Evolutionary conservation across 1,140 invertebrate species (phyloP).

Genomic region (Harpegnathos saltator): DNA sequence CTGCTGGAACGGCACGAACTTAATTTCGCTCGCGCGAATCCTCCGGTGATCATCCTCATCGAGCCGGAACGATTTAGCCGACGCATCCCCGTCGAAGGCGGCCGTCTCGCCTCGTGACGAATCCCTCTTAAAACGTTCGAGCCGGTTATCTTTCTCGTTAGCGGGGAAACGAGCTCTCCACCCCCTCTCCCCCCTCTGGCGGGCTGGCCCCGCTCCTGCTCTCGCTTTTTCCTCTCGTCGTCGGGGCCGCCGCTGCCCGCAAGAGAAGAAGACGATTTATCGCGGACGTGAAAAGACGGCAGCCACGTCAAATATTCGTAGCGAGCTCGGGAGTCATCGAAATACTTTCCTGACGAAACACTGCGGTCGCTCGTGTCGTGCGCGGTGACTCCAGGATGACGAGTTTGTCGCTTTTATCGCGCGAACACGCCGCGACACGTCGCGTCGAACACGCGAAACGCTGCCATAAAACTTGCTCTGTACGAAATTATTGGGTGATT

Average conservation of each 20-base stretch:
- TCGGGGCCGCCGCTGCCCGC: background rate
- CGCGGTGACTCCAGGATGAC: too few relatives aligned
- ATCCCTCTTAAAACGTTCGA: slow-evolving; percentile 43
- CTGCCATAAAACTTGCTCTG: too few relatives aligned
- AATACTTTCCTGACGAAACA: background rate
- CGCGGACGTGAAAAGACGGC: background rate
- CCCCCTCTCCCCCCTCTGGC: too few relatives aligned
- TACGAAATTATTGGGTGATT: too few relatives aligned
- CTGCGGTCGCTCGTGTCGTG: too few relatives aligned
- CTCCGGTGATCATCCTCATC: slow-evolving; percentile 41
- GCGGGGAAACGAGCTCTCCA: background rate
- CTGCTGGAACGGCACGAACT: slow-evolving; percentile 35
- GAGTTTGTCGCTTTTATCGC: too few relatives aligned
- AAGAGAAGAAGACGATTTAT: slow-evolving; percentile 13
- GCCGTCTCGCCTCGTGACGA: slow-evolving; percentile 15
- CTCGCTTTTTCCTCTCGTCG: background rate
- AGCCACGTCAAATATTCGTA: background rate
- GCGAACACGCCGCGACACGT: too few relatives aligned
- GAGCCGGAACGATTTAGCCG: slow-evolving; percentile 42
- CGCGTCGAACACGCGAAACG: too few relatives aligned
- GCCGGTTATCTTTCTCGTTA: slow-evolving; percentile 19
- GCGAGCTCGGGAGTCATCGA: background rate
- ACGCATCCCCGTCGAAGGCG: slow-evolving; percentile 44
- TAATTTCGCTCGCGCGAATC: slow-evolving; percentile 27
- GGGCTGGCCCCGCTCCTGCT: too few relatives aligned